Conservation (phyloP, 2,888 invertebrate genomes). For the Odontothrips loti region DNA sequence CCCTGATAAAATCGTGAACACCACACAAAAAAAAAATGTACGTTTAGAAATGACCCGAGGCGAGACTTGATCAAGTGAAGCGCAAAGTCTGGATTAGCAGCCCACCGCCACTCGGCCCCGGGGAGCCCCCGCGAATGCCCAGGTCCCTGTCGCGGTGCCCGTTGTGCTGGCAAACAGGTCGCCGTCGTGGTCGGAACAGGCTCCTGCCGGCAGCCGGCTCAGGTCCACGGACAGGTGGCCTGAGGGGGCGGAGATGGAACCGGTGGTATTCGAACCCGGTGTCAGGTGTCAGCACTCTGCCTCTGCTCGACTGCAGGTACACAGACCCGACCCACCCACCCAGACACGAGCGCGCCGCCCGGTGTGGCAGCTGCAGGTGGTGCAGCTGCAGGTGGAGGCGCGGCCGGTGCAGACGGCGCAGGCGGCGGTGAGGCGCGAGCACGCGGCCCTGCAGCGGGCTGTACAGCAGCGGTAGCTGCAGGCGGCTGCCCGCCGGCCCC, state of each 20-base stretch:
- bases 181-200: not conserved
- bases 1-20: no score
- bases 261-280: no score
- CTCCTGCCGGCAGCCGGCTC: not conserved
- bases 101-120: not conserved
- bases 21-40: no score
- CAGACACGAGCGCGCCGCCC: not conserved
- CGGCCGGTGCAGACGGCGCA: not conserved
- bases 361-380: not conserved
- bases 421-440: not conserved
- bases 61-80: no score
- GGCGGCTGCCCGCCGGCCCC: not conserved
- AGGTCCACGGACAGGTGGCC: not conserved
- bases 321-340: not conserved
- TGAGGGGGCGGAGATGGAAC: not conserved
- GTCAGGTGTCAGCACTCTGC: no score
- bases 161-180: not conserved
- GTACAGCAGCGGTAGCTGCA: slow-evolving; percentile 18
- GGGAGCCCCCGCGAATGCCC: not conserved
- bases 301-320: no score
- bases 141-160: not conserved
- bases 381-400: slow-evolving; percentile 14
- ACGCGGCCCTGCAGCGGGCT: slow-evolving; percentile 1
- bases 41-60: no score
- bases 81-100: no score